Evolutionary conservation across 2,797 vertebrate species (phyloP).

Genomic region (Cyclura pinguis): DNA sequence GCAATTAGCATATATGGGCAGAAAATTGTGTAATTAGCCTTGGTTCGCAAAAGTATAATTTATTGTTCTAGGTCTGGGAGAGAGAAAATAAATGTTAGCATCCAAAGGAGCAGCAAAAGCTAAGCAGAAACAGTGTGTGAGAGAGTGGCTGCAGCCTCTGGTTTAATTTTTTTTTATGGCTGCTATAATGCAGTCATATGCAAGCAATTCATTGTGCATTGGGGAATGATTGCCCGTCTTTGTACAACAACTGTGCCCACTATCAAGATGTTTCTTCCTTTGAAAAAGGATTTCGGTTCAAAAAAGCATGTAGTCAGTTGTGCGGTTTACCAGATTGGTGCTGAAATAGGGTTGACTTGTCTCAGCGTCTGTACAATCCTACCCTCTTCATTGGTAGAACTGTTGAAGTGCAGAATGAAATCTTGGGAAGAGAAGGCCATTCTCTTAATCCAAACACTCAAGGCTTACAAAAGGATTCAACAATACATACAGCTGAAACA

Average conservation of each 20-base stretch:
- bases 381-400: neutral
- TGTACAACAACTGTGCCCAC: conserved; percentile 29
- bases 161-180: neutral
- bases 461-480: no score
- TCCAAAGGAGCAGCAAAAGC: neutral
- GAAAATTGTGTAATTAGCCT: neutral
- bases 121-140: neutral
- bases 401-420: neutral
- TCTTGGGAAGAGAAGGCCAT: neutral
- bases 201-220: neutral
- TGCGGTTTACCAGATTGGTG: neutral
- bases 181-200: neutral
- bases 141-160: neutral
- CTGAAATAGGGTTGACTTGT: neutral
- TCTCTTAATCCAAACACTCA: neutral
- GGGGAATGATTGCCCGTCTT: neutral
- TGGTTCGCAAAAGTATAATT: neutral
- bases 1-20: neutral
- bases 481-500: no score
- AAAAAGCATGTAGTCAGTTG: conserved; percentile 34
- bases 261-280: conserved; percentile 60
- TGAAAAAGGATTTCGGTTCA: conserved; percentile 57
- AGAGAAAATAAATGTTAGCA: neutral
- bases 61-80: neutral
- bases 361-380: conserved; percentile 57